phyloP scores from a whole-genome alignment of 2,797 vertebrate species.

The Enteromius argenteus region DNA sequence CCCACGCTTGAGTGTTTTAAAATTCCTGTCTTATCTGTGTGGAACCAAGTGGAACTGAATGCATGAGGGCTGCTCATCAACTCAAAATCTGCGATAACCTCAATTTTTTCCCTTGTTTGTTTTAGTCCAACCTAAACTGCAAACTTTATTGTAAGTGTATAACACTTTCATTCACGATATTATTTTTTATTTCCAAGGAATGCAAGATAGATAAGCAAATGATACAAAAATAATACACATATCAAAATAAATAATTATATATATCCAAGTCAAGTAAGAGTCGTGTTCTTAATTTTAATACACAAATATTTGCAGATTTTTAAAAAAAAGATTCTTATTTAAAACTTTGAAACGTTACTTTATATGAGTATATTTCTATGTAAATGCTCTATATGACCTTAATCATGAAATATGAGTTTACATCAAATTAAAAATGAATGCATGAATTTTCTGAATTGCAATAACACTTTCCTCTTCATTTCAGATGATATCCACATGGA shows the following conservation, averaged over 20 bases:
- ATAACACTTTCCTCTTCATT: not conserved
- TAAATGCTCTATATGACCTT: no score
- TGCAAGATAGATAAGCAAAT: not conserved
- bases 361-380: no score
- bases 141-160: not conserved
- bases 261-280: no score
- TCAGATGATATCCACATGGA: not conserved
- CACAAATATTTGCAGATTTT: no score
- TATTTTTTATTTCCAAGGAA: not conserved
- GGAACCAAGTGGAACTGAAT: constrained; percentile 79
- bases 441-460: not conserved
- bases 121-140: not conserved
- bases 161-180: not conserved
- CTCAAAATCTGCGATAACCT: constrained; percentile 44
- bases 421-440: not conserved
- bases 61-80: constrained; percentile 60
- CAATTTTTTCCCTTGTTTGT: constrained; percentile 3
- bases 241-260: not conserved
- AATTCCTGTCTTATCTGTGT: constrained; percentile 72
- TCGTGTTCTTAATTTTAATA: no score
- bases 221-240: not conserved
- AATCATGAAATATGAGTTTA: no score
- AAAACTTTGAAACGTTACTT: no score
- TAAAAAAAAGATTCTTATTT: no score
- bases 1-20: constrained; percentile 77